phyloP scores from a whole-genome alignment of 1,140 invertebrate species.

The Rhyzopertha dominica region DNA sequence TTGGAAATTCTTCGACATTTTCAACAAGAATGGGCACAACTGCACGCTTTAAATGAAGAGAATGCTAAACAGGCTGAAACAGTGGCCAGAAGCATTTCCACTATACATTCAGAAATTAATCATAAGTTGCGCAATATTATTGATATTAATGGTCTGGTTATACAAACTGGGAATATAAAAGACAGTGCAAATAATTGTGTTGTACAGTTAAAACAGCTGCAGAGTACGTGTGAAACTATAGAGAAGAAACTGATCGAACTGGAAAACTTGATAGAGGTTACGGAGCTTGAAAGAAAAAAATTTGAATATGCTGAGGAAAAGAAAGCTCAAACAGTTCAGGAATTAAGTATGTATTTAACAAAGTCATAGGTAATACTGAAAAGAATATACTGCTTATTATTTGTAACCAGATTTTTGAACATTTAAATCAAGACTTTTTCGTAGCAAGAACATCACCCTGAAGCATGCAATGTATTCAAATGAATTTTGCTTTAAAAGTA shows the following conservation, averaged over 20 bases:
- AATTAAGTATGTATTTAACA: conserved; percentile 50
- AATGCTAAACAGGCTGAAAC: conserved; percentile 56
- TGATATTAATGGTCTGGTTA: conserved; percentile 51
- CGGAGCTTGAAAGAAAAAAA: conserved; percentile 58
- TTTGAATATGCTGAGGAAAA: conserved; percentile 59
- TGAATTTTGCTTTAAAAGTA: no score
- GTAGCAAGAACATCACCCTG: conserved; percentile 57
- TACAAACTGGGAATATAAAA: conserved; percentile 54
- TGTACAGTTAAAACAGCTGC: conserved; percentile 55
- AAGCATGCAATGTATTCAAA: no score
- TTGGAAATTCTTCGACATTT: conserved; percentile 56
- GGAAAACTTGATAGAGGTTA: conserved; percentile 60
- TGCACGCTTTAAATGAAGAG: conserved; percentile 58
- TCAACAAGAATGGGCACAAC: conserved; percentile 59
- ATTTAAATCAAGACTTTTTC: not conserved
- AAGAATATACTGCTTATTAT: not conserved
- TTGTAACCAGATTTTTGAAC: not conserved
- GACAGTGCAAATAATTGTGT: conserved; percentile 54
- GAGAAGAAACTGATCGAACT: conserved; percentile 56
- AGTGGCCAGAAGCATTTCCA: conserved; percentile 53
- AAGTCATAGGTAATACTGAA: conserved; percentile 12
- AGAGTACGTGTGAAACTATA: conserved; percentile 59
- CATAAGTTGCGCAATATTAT: conserved; percentile 52
- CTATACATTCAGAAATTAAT: conserved; percentile 52
- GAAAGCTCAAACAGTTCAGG: conserved; percentile 59